Evolutionary conservation across 2,797 vertebrate genomes (phyloP), one percentile per base, ranked within the genome.

Genomic region (Discoglossus pictus): DNA sequence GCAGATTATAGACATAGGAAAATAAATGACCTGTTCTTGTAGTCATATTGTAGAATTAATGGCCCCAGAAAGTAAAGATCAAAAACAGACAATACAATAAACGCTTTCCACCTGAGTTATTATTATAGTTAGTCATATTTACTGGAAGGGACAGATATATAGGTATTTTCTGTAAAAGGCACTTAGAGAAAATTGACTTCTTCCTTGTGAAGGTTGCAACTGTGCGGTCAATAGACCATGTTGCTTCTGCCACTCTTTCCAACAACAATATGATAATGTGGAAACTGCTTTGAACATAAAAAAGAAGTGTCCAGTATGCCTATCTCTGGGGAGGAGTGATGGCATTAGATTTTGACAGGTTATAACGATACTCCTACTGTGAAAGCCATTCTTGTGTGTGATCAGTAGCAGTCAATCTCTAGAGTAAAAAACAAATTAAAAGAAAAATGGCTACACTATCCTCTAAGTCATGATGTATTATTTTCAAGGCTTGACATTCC

Each of bases 371-470:
- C 35, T 25, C 2, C 12, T 9, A 20, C 24, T 34, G 11, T 36
- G 21, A 17, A 23, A 47, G 16, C 13, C 31, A 39, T 61, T 61
- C 16, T 17, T 44, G 13, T 53, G 10, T 10, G 11, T 51, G 31
- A 31, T 42, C 13, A 59, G 17, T 34, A 21, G 47, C 36, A 31
- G 43, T 40, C 65, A 51, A 67, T 44, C 39, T 60, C 18, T 6
- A 13, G 20, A 35, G 25, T 20, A 16, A 61, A 47, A 54, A 61
- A 55, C 34, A 66, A 50, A 66, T 40, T 39, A 56, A 47, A 47
- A 38, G 10, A 46, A 39, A 47, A 65, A 56, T 65, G 15, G 51
- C 38, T 44, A 6, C 48, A 16, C 34, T 64, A 54, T 17, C 2
- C 40, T 55, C 16, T 9, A 21, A 43, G 39, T 35, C 40, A 55